Percentiles rank a stretch among this genome's conserved stretches.
phyloP scores from a whole-genome alignment of 1,140 invertebrate genomes.

The Rhyzopertha dominica region DNA sequence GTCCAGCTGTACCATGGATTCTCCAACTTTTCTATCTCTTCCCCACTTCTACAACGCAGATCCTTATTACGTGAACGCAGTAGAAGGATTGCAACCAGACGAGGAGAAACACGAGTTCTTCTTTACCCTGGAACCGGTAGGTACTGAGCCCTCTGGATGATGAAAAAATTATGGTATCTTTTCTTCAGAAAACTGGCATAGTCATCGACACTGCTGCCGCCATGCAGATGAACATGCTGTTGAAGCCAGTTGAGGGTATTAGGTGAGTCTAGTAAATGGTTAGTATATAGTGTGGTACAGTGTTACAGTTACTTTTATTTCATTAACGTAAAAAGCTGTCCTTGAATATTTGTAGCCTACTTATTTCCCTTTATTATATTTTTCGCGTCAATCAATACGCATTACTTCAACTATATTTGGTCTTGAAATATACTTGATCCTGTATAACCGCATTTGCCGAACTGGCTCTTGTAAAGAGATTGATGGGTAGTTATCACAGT shows the following conservation, averaged over 20 bases:
- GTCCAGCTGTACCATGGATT: slow-evolving; percentile 54
- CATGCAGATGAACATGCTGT: slow-evolving; percentile 70
- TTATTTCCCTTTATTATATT: no score
- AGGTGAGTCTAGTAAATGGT: slow-evolving; percentile 54
- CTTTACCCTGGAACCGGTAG: slow-evolving; percentile 61
- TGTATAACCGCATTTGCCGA: no score
- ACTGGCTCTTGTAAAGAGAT: no score
- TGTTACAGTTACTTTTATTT: no score
- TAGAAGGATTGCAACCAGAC: slow-evolving; percentile 57
- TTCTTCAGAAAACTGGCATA: slow-evolving; percentile 65
- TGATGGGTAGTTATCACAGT: no score
- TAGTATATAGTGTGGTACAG: no score
- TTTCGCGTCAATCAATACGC: no score
- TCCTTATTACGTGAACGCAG: slow-evolving; percentile 47
- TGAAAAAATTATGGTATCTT: no score
- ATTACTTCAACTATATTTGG: no score
- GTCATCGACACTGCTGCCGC: slow-evolving; percentile 67
- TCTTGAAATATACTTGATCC: no score
- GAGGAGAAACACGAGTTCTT: slow-evolving; percentile 54
- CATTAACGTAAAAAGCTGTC: no score
- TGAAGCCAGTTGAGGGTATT: slow-evolving; percentile 57
- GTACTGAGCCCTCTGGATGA: slow-evolving; percentile 49
- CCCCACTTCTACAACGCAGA: slow-evolving; percentile 67
- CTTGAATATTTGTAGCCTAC: no score
- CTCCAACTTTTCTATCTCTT: slow-evolving; percentile 61